A percentile compares a stretch with the other conserved stretches of the same genome.
These are phyloP conservation scores for Lepisosteus osseus DNA, from an alignment of 2,113 vertebrate species.

Conservation along the genomic window DNA sequence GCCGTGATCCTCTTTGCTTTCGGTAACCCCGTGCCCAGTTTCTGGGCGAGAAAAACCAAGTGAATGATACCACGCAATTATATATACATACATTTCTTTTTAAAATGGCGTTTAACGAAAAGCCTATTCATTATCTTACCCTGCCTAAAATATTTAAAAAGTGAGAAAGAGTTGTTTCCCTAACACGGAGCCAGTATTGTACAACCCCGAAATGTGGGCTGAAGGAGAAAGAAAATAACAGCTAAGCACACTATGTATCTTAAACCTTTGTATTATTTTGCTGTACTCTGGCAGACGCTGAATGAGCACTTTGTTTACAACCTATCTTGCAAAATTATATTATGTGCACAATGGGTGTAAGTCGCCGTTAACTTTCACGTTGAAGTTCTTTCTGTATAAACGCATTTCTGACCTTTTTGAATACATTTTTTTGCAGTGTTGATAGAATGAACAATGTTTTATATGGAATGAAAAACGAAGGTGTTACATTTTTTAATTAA, in stretches of 20 bases:
- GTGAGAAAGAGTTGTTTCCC: constrained; percentile 11
- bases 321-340: constrained; percentile 64
- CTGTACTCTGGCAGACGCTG: constrained; percentile 42
- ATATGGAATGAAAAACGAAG: constrained; percentile 53
- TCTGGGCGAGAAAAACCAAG: constrained; percentile 39
- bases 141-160: constrained; percentile 16
- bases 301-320: constrained; percentile 64
- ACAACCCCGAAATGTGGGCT: constrained; percentile 34
- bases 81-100: constrained; percentile 34
- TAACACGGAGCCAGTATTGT: constrained; percentile 31
- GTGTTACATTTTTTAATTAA: constrained; percentile 47
- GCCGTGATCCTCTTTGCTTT: constrained; percentile 43
- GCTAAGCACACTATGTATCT: constrained; percentile 36
- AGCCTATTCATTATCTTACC: constrained; percentile 16
- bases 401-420: constrained; percentile 39
- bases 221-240: constrained; percentile 18
- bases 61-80: constrained; percentile 24
- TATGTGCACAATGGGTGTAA: constrained; percentile 68
- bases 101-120: constrained; percentile 23
- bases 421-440: constrained; percentile 43
- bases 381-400: constrained; percentile 27
- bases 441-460: constrained; percentile 52
- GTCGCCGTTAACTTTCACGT: constrained; percentile 44
- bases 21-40: constrained; percentile 34
- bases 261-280: constrained; percentile 40